Conservation (phyloP, 37 sponge, comb jelly and placozoan genomes). For the Crambe crambe region DNA sequence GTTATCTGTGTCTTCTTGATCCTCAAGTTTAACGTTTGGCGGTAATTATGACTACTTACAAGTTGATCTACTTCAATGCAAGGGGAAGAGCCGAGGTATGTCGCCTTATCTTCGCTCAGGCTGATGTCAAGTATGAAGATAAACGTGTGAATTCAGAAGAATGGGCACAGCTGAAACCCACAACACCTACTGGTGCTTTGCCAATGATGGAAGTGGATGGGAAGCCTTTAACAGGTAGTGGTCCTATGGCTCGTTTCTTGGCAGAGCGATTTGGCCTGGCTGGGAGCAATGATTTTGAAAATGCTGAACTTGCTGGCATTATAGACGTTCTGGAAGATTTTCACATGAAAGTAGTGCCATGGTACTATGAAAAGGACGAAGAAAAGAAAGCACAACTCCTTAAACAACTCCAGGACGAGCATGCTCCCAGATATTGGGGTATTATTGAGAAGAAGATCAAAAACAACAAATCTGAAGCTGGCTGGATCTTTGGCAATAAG, state of each 20-base stretch:
- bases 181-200: conserved; percentile 45
- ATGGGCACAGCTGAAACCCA: conserved; percentile 51
- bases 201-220: conserved; percentile 75
- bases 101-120: conserved; percentile 51
- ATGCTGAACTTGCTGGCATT: conserved; percentile 29
- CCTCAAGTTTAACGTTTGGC: too few relatives aligned
- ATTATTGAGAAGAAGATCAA: conserved; percentile 11
- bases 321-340: conserved; percentile 36
- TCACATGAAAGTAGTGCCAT: neutral
- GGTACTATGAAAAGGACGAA: conserved; percentile 51
- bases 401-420: conserved; percentile 20
- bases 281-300: conserved; percentile 47
- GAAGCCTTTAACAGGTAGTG: conserved; percentile 50
- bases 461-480: neutral
- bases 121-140: conserved; percentile 53
- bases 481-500: conserved; percentile 40
- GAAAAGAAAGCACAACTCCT: conserved; percentile 18
- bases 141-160: conserved; percentile 18
- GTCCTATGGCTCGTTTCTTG: conserved; percentile 45
- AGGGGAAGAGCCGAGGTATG: conserved; percentile 38
- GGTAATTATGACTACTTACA: conserved; percentile 51
- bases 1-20: too few relatives aligned
- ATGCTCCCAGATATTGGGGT: conserved; percentile 13
- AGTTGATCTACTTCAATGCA: conserved; percentile 51
- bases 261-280: conserved; percentile 61